A percentile compares a stretch with the other conserved stretches of the same genome.
These are phyloP conservation scores for Phthorimaea operculella DNA, from an alignment of 1,140 invertebrate species.

Conservation along the genomic window DNA sequence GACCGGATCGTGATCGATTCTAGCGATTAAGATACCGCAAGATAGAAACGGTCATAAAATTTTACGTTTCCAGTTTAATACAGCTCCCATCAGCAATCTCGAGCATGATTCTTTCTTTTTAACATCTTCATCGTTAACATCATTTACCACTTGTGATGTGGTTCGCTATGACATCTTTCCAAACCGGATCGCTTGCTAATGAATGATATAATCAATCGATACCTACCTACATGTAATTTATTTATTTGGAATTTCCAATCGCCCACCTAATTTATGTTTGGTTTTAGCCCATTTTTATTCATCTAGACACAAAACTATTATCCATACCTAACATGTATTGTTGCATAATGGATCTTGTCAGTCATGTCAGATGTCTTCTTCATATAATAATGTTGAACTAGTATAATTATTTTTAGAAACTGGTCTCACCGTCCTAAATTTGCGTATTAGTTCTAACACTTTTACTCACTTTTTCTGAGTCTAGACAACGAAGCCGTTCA, in stretches of 20 bases:
- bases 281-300: neutral
- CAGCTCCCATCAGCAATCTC: no score
- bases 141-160: no score
- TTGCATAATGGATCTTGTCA: slow-evolving; percentile 7
- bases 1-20: no score
- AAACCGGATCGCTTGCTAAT: slow-evolving; percentile 10
- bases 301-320: neutral
- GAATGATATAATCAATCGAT: slow-evolving; percentile 13
- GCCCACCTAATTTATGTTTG: neutral
- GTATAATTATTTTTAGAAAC: neutral
- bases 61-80: no score
- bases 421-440: neutral
- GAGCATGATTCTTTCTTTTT: no score
- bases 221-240: slow-evolving; percentile 1
- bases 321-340: slow-evolving; percentile 10
- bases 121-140: no score
- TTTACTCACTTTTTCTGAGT: slow-evolving; percentile 32
- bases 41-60: no score
- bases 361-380: neutral
- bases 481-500: slow-evolving; percentile 34
- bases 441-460: slow-evolving; percentile 20
- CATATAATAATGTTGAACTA: neutral
- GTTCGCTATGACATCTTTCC: neutral
- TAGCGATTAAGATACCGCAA: no score
- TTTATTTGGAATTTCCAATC: slow-evolving; percentile 11